phyloP scores from a whole-genome alignment of 2,113 vertebrate species.

The Pedetes capensis region DNA sequence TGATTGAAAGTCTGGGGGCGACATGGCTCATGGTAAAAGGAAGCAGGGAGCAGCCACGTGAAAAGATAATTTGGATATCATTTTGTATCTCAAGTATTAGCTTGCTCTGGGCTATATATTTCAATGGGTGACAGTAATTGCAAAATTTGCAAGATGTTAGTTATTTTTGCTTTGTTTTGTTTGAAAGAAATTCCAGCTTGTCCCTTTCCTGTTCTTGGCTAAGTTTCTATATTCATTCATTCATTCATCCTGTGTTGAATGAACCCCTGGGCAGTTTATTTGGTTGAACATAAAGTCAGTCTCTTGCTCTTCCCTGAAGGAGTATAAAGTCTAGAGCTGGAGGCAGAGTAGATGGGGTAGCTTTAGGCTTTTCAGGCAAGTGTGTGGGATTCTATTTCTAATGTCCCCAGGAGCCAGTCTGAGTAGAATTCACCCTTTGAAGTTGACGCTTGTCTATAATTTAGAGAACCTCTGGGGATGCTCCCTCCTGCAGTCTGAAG shows the following conservation, averaged over 20 bases:
- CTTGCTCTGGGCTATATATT: slow-evolving; percentile 42
- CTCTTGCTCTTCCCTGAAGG: background rate
- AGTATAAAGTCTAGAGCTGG: background rate
- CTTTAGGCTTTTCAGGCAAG: background rate
- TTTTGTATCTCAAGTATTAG: slow-evolving; percentile 40
- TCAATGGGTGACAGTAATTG: slow-evolving; percentile 49
- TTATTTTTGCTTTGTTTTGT: background rate
- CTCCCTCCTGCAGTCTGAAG: background rate
- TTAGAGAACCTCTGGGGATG: slow-evolving; percentile 40
- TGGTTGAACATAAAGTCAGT: background rate
- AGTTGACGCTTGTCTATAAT: slow-evolving; percentile 45
- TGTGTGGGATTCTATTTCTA: slow-evolving; percentile 10
- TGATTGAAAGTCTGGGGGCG: background rate
- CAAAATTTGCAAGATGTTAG: slow-evolving; percentile 56
- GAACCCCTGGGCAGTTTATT: background rate
- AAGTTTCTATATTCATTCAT: background rate
- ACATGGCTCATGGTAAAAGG: background rate
- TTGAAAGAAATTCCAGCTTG: slow-evolving; percentile 18
- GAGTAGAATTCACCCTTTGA: slow-evolving; percentile 4
- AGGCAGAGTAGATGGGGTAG: too few relatives aligned
- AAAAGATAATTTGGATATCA: slow-evolving; percentile 26
- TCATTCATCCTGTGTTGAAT: background rate
- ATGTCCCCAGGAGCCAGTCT: background rate
- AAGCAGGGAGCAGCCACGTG: background rate
- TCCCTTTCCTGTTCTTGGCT: slow-evolving; percentile 37